phyloP scores from a whole-genome alignment of 2,888 invertebrate species.

The Mesorhabditis sp. region DNA sequence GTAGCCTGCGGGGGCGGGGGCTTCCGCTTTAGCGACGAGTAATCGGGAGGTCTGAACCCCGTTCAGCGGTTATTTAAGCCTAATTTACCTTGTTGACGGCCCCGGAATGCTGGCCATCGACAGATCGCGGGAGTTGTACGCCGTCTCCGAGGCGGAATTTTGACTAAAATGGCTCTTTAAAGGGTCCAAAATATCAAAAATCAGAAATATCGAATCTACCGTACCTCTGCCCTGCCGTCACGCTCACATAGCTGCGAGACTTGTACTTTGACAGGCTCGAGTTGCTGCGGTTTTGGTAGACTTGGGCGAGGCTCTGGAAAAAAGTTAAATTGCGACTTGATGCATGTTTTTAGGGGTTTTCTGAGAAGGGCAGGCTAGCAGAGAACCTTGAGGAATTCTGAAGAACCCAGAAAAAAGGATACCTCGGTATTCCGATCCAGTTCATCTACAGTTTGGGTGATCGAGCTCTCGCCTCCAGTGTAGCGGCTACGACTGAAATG shows the following conservation, averaged over 20 bases:
- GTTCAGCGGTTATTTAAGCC: too few species aligned
- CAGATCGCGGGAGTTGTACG: not conserved
- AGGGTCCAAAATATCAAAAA: not conserved
- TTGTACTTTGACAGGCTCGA: not conserved
- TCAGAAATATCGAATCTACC: not conserved
- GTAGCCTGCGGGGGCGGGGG: not conserved
- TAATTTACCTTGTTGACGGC: not conserved
- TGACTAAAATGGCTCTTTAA: slow-evolving; percentile 1
- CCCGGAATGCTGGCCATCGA: not conserved
- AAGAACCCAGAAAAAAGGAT: not conserved
- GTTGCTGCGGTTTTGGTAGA: not conserved
- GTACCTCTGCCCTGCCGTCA: not conserved
- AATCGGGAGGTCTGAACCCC: too few species aligned
- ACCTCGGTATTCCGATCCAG: not conserved
- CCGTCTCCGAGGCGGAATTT: not conserved
- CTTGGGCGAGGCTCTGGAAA: not conserved
- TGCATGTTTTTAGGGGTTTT: too few species aligned
- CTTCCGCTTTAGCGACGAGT: not conserved
- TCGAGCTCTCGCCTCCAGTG: not conserved
- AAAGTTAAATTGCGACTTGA: not conserved
- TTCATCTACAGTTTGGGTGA: not conserved
- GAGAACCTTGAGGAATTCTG: not conserved
- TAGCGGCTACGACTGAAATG: not conserved
- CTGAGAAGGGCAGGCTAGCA: not conserved
- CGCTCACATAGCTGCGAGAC: not conserved